Conservation (phyloP, 37 sponge, comb jelly and placozoan genomes). For the Petrosia ficiformis region DNA sequence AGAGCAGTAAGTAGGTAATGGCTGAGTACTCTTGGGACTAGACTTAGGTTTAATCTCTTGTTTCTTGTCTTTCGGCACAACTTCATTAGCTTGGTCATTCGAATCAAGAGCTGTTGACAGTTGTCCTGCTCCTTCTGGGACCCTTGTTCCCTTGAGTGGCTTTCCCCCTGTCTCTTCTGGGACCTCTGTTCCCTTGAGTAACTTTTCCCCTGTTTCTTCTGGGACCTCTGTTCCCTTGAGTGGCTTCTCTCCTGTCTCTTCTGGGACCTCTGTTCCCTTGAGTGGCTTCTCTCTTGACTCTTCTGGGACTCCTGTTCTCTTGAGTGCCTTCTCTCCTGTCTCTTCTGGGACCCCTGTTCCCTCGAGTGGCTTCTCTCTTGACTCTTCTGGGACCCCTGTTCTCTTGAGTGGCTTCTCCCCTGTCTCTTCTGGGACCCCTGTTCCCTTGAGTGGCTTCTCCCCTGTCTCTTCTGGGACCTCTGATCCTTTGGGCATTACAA, state of each 20-base stretch:
- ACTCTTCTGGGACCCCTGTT: slow-evolving; percentile 10
- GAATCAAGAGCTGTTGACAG: neutral
- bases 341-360: neutral
- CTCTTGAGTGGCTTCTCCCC: slow-evolving; percentile 16
- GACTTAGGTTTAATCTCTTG: neutral
- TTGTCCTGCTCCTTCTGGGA: neutral
- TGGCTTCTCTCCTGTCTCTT: slow-evolving; percentile 8
- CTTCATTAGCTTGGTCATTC: neutral
- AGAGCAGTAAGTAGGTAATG: neutral
- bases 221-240: neutral
- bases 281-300: neutral
- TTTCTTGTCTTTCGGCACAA: neutral
- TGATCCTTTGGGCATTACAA: no score
- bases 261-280: slow-evolving; percentile 12
- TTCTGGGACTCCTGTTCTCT: neutral
- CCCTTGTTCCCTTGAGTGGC: no score
- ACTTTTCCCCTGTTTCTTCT: neutral
- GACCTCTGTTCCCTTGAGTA: no score
- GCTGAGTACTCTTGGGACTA: neutral
- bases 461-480: no score
- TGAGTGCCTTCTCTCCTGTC: slow-evolving; percentile 1
- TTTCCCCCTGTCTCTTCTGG: no score
- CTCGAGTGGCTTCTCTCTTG: neutral
- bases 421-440: neutral
- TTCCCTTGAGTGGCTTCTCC: neutral